A percentile compares a stretch with the other conserved stretches of the same genome.
These are phyloP conservation scores for Drosophila lacicola DNA, from an alignment of 2,888 invertebrate species.

Conservation along the genomic window DNA sequence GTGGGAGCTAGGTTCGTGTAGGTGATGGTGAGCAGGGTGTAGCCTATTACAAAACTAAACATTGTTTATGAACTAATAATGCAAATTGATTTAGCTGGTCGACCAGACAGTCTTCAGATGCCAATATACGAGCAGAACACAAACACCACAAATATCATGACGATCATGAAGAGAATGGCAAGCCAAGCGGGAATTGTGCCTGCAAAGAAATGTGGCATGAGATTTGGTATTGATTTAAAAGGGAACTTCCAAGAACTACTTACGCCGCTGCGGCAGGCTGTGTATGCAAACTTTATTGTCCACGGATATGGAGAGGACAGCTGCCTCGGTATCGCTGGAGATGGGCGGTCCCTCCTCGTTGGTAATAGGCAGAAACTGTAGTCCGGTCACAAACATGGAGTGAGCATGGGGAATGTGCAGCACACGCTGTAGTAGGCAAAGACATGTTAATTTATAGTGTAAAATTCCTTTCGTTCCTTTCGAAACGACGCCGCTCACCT, in stretches of 20 bases:
- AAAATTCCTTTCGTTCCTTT: no score
- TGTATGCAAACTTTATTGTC: conserved; percentile 97
- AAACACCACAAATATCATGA: conserved; percentile 92
- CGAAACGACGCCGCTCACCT: conserved; percentile 86
- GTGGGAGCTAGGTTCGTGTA: conserved; percentile 6
- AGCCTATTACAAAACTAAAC: conserved; percentile 45
- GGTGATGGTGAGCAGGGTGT: neutral
- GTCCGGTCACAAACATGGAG: conserved; percentile 98
- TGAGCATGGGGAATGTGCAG: conserved; percentile 94
- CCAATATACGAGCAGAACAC: conserved; percentile 93
- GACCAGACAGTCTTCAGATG: conserved; percentile 85
- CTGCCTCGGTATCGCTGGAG: conserved; percentile 92
- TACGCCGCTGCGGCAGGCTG: conserved; percentile 92
- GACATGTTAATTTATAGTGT: neutral
- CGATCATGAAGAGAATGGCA: conserved; percentile 90
- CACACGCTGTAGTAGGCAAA: conserved; percentile 87
- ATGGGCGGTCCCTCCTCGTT: conserved; percentile 90
- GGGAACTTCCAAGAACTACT: conserved; percentile 77
- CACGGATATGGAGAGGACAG: conserved; percentile 97
- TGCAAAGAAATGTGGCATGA: conserved; percentile 82
- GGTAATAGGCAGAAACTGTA: conserved; percentile 94
- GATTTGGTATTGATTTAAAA: no score
- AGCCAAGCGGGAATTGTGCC: conserved; percentile 93
- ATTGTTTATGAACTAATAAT: conserved; percentile 64
- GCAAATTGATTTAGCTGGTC: conserved; percentile 55